phyloP scores from a whole-genome alignment of 2,113 vertebrate species.

The Mus pahari region DNA sequence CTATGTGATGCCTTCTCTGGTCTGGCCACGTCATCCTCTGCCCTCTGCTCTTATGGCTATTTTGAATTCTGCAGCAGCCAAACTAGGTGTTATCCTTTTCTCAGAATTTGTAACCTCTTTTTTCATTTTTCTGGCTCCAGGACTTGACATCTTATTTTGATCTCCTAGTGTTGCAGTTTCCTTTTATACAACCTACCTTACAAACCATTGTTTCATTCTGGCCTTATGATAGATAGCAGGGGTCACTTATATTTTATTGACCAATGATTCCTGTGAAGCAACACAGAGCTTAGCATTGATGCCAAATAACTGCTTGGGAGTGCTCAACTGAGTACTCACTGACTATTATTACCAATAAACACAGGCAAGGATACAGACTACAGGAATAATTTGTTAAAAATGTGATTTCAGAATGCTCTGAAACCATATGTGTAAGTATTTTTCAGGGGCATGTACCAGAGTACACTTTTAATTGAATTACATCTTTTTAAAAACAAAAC shows the following conservation, averaged over 20 bases:
- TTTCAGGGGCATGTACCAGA: neutral
- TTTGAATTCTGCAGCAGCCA: neutral
- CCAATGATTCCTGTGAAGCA: neutral
- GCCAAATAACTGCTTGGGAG: neutral
- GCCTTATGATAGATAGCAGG: neutral
- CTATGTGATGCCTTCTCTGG: neutral
- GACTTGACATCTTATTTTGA: slow-evolving; percentile 24
- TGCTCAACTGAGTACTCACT: neutral
- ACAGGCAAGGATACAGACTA: slow-evolving; percentile 22
- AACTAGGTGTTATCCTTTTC: neutral
- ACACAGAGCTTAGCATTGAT: neutral
- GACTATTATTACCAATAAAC: neutral
- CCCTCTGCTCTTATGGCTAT: neutral
- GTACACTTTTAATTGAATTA: neutral
- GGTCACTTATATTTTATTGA: neutral
- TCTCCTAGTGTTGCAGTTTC: slow-evolving; percentile 14
- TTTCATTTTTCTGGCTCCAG: neutral
- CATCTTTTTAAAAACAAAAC: neutral
- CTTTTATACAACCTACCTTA: neutral
- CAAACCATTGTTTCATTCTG: neutral
- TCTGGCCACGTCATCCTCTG: too few species aligned
- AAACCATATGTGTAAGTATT: neutral
- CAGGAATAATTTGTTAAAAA: slow-evolving; percentile 45
- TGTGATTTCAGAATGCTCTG: slow-evolving; percentile 38
- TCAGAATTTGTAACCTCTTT: neutral